Conservation (phyloP, 1,140 invertebrate genomes). For the Drosophila azteca region DNA sequence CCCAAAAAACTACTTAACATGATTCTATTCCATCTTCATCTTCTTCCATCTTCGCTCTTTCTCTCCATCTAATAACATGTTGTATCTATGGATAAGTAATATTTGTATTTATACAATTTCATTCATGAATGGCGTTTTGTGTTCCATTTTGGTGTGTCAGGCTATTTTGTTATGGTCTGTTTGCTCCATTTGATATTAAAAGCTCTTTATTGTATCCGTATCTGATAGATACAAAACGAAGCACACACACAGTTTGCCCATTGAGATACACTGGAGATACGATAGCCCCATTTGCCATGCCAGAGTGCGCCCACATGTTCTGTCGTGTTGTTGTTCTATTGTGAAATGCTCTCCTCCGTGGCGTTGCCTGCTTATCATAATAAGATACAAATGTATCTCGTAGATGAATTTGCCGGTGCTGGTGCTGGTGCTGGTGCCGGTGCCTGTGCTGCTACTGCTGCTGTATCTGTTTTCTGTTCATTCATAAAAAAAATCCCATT, state of each 20-base stretch:
- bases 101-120: conserved; percentile 52
- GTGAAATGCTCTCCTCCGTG: conserved; percentile 33
- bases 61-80: conserved; percentile 3
- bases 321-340: conserved; percentile 47
- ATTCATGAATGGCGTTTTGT: conserved; percentile 48
- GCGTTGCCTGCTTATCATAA: conserved; percentile 44
- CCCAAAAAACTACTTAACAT: too few species aligned
- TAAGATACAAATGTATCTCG: conserved; percentile 53
- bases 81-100: not conserved
- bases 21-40: too few species aligned
- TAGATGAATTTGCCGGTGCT: conserved; percentile 3
- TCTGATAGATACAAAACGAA: conserved; percentile 17
- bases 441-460: too few species aligned
- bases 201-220: conserved; percentile 48
- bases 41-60: not conserved
- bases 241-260: not conserved
- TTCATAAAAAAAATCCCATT: conserved; percentile 37
- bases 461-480: conserved; percentile 3
- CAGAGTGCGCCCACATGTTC: conserved; percentile 46
- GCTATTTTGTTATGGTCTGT: conserved; percentile 64
- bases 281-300: not conserved
- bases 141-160: conserved; percentile 9
- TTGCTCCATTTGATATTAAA: conserved; percentile 68
- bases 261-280: not conserved
- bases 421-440: too few species aligned